Percentiles rank a stretch among this genome's conserved stretches.
These are phyloP conservation scores for Cydia splendana DNA, from an alignment of 1,140 invertebrate species.

Conservation along the genomic window DNA sequence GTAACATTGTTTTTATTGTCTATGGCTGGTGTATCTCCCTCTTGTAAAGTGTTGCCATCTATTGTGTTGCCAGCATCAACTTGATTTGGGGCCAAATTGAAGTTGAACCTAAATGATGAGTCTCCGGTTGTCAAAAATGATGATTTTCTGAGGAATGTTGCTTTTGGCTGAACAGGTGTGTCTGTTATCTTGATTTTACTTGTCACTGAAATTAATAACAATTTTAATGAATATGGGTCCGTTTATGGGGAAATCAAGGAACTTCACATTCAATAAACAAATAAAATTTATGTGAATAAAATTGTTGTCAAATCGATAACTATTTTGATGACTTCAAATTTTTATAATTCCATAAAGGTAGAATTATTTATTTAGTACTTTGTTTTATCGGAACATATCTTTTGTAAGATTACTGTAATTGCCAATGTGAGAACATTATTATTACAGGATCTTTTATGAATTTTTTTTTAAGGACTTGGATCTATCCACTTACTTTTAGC, in stretches of 20 bases:
- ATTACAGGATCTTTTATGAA: no score
- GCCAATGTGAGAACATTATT: no score
- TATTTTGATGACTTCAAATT: no score
- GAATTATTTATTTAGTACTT: no score
- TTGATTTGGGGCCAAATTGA: constrained; percentile 58
- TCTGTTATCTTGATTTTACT: constrained; percentile 76
- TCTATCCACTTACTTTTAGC: constrained; percentile 63
- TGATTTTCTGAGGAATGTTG: constrained; percentile 73
- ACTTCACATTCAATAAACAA: no score
- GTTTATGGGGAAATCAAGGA: no score
- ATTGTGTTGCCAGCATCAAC: constrained; percentile 35
- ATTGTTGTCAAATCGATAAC: no score
- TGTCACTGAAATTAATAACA: constrained; percentile 67
- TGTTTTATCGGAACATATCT: no score
- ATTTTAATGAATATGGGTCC: no score
- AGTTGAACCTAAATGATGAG: constrained; percentile 69
- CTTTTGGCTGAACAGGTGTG: constrained; percentile 64
- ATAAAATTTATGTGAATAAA: no score
- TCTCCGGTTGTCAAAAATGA: constrained; percentile 66
- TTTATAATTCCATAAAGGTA: no score
- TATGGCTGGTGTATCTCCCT: constrained; percentile 23
- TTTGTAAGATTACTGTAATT: no score
- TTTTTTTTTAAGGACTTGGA: not conserved
- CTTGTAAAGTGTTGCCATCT: not conserved
- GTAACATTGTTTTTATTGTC: constrained; percentile 35